Evolutionary conservation across 2,113 vertebrate genomes (phyloP).

Genomic region (Ptilorrhoa leucosticta): DNA sequence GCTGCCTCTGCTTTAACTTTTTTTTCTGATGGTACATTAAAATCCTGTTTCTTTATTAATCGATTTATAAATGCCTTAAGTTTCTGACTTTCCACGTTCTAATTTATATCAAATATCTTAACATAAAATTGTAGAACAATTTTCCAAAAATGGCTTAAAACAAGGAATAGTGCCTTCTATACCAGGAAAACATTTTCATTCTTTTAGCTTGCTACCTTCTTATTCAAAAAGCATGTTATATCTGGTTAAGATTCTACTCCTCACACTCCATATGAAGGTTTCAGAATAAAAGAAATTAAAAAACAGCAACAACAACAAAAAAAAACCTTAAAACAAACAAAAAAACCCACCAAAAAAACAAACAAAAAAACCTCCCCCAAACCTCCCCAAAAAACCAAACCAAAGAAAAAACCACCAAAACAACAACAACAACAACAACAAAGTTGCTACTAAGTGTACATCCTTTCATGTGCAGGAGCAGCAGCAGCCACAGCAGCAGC

Average conservation of each 20-base stretch:
- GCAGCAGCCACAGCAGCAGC: not conserved
- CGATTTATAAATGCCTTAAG: not conserved
- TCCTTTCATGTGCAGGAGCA: not conserved
- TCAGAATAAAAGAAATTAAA: not conserved
- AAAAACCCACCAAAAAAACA: not conserved
- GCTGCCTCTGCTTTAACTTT: not conserved
- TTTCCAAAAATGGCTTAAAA: not conserved
- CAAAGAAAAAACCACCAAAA: not conserved
- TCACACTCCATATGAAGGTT: not conserved
- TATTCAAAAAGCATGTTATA: not conserved
- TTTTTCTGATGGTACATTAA: not conserved
- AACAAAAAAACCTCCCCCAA: not conserved
- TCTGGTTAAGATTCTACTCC: not conserved
- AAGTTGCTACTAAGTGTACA: not conserved
- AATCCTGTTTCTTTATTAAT: not conserved
- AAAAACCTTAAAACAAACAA: too few species aligned
- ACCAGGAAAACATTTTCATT: not conserved
- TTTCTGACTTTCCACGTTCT: not conserved
- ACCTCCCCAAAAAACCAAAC: too few species aligned
- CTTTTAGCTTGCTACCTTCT: not conserved
- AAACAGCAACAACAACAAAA: too few species aligned
- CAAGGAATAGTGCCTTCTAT: not conserved
- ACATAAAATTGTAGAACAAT: not conserved
- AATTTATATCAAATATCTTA: not conserved
- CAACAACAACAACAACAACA: not conserved